Evolutionary conservation across 2,888 invertebrate species (phyloP).

Genomic region (Netelia inedita): DNA sequence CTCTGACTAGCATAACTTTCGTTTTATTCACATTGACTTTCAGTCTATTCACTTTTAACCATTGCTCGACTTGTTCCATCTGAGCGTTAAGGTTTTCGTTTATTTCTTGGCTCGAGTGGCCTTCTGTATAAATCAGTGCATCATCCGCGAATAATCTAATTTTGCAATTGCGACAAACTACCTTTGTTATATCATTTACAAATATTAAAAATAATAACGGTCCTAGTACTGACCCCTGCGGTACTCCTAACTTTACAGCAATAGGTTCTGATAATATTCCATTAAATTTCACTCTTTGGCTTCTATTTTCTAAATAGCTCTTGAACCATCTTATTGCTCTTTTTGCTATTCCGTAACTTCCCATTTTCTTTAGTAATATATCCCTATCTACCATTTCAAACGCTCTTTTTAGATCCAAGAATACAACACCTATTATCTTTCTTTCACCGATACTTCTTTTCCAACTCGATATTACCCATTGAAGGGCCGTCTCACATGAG

Average conservation of each 20-base stretch:
- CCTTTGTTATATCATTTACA: slow-evolving; percentile 55
- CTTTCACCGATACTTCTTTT: slow-evolving; percentile 32
- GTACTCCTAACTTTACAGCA: slow-evolving; percentile 59
- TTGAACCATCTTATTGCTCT: slow-evolving; percentile 45
- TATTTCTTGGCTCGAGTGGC: neutral
- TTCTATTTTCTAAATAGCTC: slow-evolving; percentile 11
- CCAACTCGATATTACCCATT: slow-evolving; percentile 51
- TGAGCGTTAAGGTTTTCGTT: neutral
- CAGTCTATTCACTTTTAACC: neutral
- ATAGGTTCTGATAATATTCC: slow-evolving; percentile 28
- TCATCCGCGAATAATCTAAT: neutral
- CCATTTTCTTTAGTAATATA: slow-evolving; percentile 56
- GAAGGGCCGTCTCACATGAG: slow-evolving; percentile 59
- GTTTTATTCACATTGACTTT: neutral
- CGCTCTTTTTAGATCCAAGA: no score
- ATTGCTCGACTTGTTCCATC: neutral
- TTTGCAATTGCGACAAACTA: neutral
- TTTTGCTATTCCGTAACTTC: slow-evolving; percentile 47
- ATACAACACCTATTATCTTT: slow-evolving; percentile 48
- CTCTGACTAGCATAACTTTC: neutral
- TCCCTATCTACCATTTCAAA: slow-evolving; percentile 21
- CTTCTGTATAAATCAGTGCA: neutral
- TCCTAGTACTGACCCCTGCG: slow-evolving; percentile 69
- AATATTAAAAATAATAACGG: slow-evolving; percentile 67
- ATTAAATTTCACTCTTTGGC: slow-evolving; percentile 3